Evolutionary conservation across 2,888 invertebrate species (phyloP), one percentile per base, ranked within the genome.

Genomic region (Limnephilus rhombicus): DNA sequence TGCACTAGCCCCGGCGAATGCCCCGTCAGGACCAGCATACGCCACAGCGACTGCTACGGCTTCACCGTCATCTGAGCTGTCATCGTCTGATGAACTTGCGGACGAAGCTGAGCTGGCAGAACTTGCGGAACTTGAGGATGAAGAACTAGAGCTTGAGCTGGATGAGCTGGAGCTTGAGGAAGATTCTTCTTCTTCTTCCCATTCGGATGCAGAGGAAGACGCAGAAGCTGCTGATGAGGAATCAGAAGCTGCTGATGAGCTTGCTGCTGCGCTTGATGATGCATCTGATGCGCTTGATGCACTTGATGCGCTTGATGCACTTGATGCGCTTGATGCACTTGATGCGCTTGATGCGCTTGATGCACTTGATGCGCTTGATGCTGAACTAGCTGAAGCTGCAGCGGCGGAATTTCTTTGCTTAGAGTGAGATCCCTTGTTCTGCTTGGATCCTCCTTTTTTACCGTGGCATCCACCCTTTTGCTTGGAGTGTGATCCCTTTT

Each of bases 71-170:
- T 68, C 68, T 68, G 68, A 68, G 68, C 68, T 68, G n/a, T 68
- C 68, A 11, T 68, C 68, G 24, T 68, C 68, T 68, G 68, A 24
- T 37, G 80, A 18, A 34, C 80, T 80, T 34, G 89, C 34, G 12
- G 82, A 45, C 31, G 49, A 18, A 31, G 82, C 31, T 83, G 90
- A 90, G 41, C 90, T 90, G 18, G 37, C 18, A 89, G 87, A 87
- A n/a, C 86, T 87, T 53, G 45, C 87, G 45, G 87, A 37, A 24
- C 80, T 31, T 34, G 68, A 68, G 24, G 68, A 68, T 9, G 68
- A 68, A 24, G 68, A 68, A 18, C 68, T 90, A 45, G 90, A 24
- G 45, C 45, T 90, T 82, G 90, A 24, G 45, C 45, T 45, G 45
- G 45, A 45, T 45, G 45, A 45, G 41, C 80, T 34, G 80, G 34